A percentile compares a stretch with the other conserved stretches of the same genome.
These are phyloP conservation scores for Nomada hirtipes DNA, from an alignment of 2,888 invertebrate species.

Conservation along the genomic window DNA sequence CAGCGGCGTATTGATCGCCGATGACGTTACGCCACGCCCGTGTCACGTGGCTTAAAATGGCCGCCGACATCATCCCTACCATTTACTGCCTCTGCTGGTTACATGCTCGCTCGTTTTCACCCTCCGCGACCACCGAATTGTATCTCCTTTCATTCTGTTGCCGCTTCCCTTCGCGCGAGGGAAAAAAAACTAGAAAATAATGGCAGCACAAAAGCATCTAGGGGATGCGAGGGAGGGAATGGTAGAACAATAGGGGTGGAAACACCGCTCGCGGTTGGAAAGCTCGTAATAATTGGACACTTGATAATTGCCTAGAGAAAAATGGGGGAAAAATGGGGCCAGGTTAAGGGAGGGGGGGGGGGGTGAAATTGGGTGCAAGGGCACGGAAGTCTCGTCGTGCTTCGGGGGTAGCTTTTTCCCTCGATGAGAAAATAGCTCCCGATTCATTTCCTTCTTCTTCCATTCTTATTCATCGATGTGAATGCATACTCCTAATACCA, in stretches of 20 bases:
- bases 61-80: conserved; percentile 64
- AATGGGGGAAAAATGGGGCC: neutral
- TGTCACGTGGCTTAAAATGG: conserved; percentile 82
- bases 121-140: conserved; percentile 10
- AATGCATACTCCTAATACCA: neutral
- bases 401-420: neutral
- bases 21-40: conserved; percentile 83
- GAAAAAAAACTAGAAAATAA: conserved; percentile 20
- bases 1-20: conserved; percentile 81
- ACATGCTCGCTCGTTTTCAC: conserved; percentile 35
- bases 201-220: neutral
- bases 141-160: conserved; percentile 38
- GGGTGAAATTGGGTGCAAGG: conserved; percentile 19
- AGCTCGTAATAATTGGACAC: conserved; percentile 45
- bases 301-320: conserved; percentile 28
- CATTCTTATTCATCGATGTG: neutral
- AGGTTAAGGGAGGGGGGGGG: no score
- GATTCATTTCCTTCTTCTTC: neutral
- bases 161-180: neutral
- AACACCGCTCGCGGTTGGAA: conserved; percentile 10
- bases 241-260: conserved; percentile 14
- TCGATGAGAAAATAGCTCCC: neutral
- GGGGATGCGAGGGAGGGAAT: neutral
- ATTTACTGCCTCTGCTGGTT: conserved; percentile 21
- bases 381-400: neutral